Conservation (phyloP, 2,113 vertebrate species). For the Hemichromis elongatus region DNA sequence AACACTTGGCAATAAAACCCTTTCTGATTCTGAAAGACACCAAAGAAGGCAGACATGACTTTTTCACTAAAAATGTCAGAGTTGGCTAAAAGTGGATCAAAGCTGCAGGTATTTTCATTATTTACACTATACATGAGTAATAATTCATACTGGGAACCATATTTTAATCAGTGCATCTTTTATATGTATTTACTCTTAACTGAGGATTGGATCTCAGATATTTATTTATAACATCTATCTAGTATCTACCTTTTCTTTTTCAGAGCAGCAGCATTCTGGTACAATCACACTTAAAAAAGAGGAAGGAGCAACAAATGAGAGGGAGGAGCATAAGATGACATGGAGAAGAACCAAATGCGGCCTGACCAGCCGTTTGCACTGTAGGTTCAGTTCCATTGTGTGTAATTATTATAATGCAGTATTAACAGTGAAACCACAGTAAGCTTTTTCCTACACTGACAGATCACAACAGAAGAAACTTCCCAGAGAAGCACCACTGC, state of each 20-base stretch:
- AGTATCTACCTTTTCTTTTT: too few species aligned
- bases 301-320: too few species aligned
- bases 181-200: not conserved
- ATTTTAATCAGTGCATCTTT: not conserved
- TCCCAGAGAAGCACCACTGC: not conserved
- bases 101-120: not conserved
- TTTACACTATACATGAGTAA: not conserved
- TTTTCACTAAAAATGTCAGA: not conserved
- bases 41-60: rapidly evolving
- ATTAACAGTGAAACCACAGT: not conserved
- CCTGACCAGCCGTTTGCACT: too few species aligned
- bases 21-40: too few species aligned
- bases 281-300: too few species aligned
- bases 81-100: not conserved
- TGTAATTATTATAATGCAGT: not conserved
- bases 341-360: too few species aligned
- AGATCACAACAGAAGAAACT: not conserved
- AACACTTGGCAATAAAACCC: too few species aligned
- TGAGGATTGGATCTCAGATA: not conserved
- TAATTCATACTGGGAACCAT: not conserved
- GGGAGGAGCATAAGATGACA: too few species aligned
- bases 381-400: not conserved
- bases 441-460: not conserved
- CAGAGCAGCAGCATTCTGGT: too few species aligned
- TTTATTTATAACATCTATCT: rapidly evolving